Base-by-base conservation (phyloP, 2,888 invertebrate species). In the Tholera decimalis region DNA sequence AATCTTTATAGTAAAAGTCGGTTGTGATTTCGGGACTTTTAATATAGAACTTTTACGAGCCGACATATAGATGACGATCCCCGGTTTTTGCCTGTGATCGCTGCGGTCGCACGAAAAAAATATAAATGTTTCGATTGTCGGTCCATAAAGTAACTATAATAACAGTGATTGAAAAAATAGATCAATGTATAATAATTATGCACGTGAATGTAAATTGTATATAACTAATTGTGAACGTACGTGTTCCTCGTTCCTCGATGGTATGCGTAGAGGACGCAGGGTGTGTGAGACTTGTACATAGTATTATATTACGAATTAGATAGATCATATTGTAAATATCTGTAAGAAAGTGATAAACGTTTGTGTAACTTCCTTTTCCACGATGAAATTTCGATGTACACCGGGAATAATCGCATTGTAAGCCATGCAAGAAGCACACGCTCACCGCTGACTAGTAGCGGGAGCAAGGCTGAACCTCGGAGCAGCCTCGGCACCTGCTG, bases 321-420 rank as follows among this genome's bases (percentile, higher is more conserved):
- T 79, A 77, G 67, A 56, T 44, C 49, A 65, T 69, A 51, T 66
- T 81, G 82, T 79, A 81, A 65, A 79, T 81, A 82, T 47, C 51
- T 64, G 67, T 68, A 64, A 47, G 57, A 63, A 73, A 66, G 73
- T 80, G 77, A 68, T 63, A 58, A 54, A 51, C 37, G 18, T 70
- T 57, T 79, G 26, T 62, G 26, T 65, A 69, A 35, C 60, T 63
- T 67, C 46, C 37, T 47, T 61, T 55, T 49, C 50, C 67, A 53
- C 47, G 41, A 57, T 58, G 37, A 44, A 55, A 51, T 62, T 46
- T 18, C 26, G 35, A 62, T 33, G 35, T 57, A 33, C 41, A 53
- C 54, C 43, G 58, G 50, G 51, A 54, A 37, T 59, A 54, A 61
- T 30, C 13, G 30, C 50, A 49, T 49, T 70, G 6, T 30, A 51